phyloP scores from a whole-genome alignment of 2,888 invertebrate genomes.

The Drosophila fungiperda region DNA sequence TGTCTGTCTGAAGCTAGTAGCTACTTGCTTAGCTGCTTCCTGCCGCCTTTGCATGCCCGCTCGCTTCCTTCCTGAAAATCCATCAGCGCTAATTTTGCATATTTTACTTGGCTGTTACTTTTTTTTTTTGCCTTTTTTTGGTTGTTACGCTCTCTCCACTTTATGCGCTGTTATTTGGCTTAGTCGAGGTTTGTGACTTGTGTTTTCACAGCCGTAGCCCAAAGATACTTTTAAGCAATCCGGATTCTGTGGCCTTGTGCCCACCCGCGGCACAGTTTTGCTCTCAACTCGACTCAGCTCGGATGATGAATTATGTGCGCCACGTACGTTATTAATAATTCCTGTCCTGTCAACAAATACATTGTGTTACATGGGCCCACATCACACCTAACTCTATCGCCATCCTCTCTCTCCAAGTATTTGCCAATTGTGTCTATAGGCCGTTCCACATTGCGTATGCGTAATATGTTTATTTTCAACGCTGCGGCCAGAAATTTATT shows the following conservation, averaged over 20 bases:
- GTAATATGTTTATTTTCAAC: slow-evolving; percentile 71
- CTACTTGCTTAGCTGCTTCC: slow-evolving; percentile 77
- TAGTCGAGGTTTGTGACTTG: slow-evolving; percentile 73
- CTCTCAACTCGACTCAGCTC: slow-evolving; percentile 16
- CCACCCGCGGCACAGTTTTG: slow-evolving; percentile 10
- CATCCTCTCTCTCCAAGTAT: not conserved
- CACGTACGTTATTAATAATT: slow-evolving; percentile 84
- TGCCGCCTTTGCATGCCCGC: slow-evolving; percentile 60
- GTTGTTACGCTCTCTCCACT: slow-evolving; percentile 25
- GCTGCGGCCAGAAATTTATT: slow-evolving; percentile 67
- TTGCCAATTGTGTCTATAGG: slow-evolving; percentile 17
- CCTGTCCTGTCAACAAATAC: slow-evolving; percentile 82
- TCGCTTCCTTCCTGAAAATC: slow-evolving; percentile 77
- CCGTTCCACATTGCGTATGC: slow-evolving; percentile 67
- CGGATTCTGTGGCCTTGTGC: slow-evolving; percentile 48
- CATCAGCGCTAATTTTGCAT: slow-evolving; percentile 81
- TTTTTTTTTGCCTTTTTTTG: slow-evolving; percentile 9
- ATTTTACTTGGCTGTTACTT: slow-evolving; percentile 67
- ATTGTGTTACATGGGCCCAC: slow-evolving; percentile 55
- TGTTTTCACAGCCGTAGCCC: slow-evolving; percentile 60
- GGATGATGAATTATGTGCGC: slow-evolving; percentile 80
- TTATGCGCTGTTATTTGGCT: slow-evolving; percentile 68
- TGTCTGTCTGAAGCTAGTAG: slow-evolving; percentile 61
- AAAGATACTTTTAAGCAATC: slow-evolving; percentile 48
- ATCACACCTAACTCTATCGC: slow-evolving; percentile 13